Evolutionary conservation across 2,888 invertebrate genomes (phyloP).

Genomic region (Drosophila aldrichi): DNA sequence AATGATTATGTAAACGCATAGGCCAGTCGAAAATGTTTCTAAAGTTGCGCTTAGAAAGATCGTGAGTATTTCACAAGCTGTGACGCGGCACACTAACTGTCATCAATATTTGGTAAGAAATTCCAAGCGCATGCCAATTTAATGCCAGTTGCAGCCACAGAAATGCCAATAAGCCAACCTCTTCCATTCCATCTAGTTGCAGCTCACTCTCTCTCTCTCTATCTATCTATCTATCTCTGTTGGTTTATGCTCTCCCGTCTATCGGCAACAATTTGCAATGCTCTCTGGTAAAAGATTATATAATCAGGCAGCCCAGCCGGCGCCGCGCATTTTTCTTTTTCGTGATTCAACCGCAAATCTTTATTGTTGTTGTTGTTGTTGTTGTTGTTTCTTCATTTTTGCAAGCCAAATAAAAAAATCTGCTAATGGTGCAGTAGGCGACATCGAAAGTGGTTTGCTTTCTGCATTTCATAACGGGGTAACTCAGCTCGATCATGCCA

Average conservation of each 20-base stretch:
- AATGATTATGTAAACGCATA: constrained; percentile 41
- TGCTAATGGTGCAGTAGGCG: constrained; percentile 70
- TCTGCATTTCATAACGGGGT: constrained; percentile 41
- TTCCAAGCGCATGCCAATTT: constrained; percentile 61
- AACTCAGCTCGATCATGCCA: constrained; percentile 11
- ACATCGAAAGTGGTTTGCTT: constrained; percentile 70
- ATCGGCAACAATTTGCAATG: constrained; percentile 31
- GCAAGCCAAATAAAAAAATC: constrained; percentile 42
- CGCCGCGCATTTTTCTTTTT: constrained; percentile 59
- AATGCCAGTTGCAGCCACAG: constrained; percentile 45
- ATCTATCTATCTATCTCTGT: background rate
- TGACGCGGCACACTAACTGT: constrained; percentile 43
- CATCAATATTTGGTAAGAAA: constrained; percentile 76
- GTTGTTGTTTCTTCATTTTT: constrained; percentile 13
- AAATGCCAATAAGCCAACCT: constrained; percentile 25
- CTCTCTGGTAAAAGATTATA: constrained; percentile 61
- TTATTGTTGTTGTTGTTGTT: background rate
- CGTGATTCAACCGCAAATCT: constrained; percentile 62
- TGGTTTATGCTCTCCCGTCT: background rate
- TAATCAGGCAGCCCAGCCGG: constrained; percentile 59
- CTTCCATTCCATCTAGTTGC: constrained; percentile 1
- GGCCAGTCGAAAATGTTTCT: constrained; percentile 21
- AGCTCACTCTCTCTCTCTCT: background rate
- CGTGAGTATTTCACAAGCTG: background rate
- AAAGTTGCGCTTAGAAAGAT: constrained; percentile 34